Evolutionary conservation across 2,797 vertebrate species (phyloP).

Genomic region (Aeoliscus strigatus): DNA sequence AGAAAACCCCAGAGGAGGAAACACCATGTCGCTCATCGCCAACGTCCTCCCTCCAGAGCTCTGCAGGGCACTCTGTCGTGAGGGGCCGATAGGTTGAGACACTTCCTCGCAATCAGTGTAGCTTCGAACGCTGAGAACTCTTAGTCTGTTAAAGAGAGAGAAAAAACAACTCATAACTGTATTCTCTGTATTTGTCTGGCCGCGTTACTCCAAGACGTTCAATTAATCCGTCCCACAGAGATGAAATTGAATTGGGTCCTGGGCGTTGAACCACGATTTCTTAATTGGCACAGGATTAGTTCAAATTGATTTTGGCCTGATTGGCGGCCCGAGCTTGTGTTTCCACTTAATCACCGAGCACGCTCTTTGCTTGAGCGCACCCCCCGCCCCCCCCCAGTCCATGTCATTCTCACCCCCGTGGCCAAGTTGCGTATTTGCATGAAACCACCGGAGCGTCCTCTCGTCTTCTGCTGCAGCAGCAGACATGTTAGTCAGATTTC

Average conservation of each 20-base stretch:
- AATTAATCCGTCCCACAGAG: constrained; percentile 53
- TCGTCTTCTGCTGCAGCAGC: constrained; percentile 10
- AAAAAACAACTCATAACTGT: constrained; percentile 27
- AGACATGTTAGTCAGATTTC: constrained; percentile 38
- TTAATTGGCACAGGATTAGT: constrained; percentile 68
- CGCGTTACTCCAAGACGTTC: constrained; percentile 36
- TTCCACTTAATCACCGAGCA: constrained; percentile 57
- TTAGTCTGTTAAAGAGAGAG: constrained; percentile 13
- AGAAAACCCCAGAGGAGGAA: no score
- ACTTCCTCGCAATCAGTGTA: constrained; percentile 35
- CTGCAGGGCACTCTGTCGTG: not conserved
- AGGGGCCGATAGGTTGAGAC: constrained; percentile 14
- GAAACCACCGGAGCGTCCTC: constrained; percentile 18
- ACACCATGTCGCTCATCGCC: no score
- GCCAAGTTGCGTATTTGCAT: constrained; percentile 36
- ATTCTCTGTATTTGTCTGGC: constrained; percentile 33
- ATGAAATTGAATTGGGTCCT: constrained; percentile 57
- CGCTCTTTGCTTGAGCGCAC: constrained; percentile 32
- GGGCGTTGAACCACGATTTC: constrained; percentile 49
- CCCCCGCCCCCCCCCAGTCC: constrained; percentile 16
- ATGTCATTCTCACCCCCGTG: constrained; percentile 31
- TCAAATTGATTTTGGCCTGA: constrained; percentile 64
- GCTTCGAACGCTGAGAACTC: constrained; percentile 23
- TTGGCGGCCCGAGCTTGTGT: constrained; percentile 48
- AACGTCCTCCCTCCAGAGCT: constrained; percentile 17